Base-by-base conservation (phyloP, 23 tunicate genomes). In the Styela plicata region DNA sequence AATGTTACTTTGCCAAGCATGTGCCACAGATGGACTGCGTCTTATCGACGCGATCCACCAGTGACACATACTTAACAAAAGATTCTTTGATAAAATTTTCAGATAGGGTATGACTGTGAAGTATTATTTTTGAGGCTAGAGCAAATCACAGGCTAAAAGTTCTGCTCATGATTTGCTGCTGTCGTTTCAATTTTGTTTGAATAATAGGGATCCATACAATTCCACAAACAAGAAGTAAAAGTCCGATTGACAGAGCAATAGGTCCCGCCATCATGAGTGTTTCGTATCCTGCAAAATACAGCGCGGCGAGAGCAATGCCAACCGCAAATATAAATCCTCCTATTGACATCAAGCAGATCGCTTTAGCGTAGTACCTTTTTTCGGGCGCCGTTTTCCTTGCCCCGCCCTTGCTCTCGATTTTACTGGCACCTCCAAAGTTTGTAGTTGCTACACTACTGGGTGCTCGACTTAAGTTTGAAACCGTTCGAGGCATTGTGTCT, bases 181-280 rank as follows among this genome's bases (percentile, higher is more conserved):
- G 83, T 16, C 97, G 36, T 53, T 86, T 91, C 70, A 86, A 64
- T 34, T 91, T 91, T 31, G 97, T 83, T 62, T 86, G 83, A 32
- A 91, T 91, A 25, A 91, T 91, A 3, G 97, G 89, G 29, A 86
- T 63, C 97, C 97, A 91, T 28, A 91, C 97, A 25, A 91, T 34
- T 7, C 97, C 97, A 75, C 97, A 91, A 13, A 91, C 90, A 28
- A 65, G 74, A 30, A 91, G 86, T 24, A 91, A 63, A 19, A 91
- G 84, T 31, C 97, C 97, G 3, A 91, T 73, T 1, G 97, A 76
- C 63, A 91, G 52, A 73, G 89, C 82, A 13, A 91, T 37, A 3
- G 97, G 97, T 1, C 97, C 97, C 20, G 74, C 78, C 87, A 91
- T 91, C 28, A 67, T 75, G 13, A 88, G 31, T 2, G 34, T 33